Conservation (phyloP, 2,888 invertebrate genomes). For the Lingula anatina region DNA sequence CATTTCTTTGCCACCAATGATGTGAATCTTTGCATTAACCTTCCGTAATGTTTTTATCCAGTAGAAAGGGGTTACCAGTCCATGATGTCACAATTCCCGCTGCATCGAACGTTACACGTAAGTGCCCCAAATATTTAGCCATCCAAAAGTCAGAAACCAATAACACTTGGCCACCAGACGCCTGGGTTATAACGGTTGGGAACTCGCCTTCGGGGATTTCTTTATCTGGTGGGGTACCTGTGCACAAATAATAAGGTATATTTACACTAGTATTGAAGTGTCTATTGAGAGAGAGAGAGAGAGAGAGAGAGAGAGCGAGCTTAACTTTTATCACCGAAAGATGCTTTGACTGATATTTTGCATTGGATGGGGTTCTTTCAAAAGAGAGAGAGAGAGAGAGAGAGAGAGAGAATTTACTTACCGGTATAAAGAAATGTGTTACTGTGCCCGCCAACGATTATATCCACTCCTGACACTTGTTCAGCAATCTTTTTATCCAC, state of each 20-base stretch:
- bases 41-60: no score
- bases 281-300: no score
- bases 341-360: no score
- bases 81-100: slow-evolving; percentile 66
- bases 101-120: slow-evolving; percentile 67
- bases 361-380: no score
- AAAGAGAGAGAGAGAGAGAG: no score
- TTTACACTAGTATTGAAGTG: no score
- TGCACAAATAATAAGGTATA: no score
- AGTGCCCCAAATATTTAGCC: slow-evolving; percentile 82
- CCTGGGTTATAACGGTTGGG: slow-evolving; percentile 70
- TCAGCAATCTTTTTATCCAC: slow-evolving; percentile 72
- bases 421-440: slow-evolving; percentile 78
- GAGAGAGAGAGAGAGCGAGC: no score
- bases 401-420: no score
- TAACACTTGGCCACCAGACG: slow-evolving; percentile 42
- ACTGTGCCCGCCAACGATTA: slow-evolving; percentile 87
- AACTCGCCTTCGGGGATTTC: slow-evolving; percentile 72
- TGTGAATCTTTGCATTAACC: slow-evolving; percentile 63
- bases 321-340: no score
- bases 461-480: slow-evolving; percentile 72
- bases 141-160: slow-evolving; percentile 87
- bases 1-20: no score
- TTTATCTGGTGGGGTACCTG: slow-evolving; percentile 60
- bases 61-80: slow-evolving; percentile 72